Base-by-base conservation (phyloP, 2,113 vertebrate species). In the Opisthocomus hoazin region DNA sequence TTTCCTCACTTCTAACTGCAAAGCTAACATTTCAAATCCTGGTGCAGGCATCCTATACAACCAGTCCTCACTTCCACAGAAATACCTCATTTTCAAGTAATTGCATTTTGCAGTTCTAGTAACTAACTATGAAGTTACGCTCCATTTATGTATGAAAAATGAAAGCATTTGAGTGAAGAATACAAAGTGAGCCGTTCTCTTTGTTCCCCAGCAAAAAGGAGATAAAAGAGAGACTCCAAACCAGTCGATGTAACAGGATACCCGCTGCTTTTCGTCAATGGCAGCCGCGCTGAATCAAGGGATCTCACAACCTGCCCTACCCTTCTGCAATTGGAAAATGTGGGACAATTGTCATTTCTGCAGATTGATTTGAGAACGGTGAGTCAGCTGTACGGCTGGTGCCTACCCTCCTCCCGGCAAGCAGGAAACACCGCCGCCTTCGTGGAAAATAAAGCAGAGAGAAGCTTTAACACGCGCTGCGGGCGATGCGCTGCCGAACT, bases 191-290 rank as follows among this genome's bases (percentile, higher is more conserved):
- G 69, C 26, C 4, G 2, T 56, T 80, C 46, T 51, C 95, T 96
- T 95, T 97, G 91, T 88, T 88, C 91, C 66, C 58, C 39, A 48
- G 90, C 48, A 84, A 64, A 93, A 71, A 84, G 65, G 78, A 95
- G 86, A 95, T 94, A 80, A 84, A 90, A 83, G 61, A 34, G 48
- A 46, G 41, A 39, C 56, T 94, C 86, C 87, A 12, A 84, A 80
- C 9, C 69, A 24, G 10, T 48, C 3, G 30, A 66, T 20, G 48
- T 30, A 84, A 87, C 4, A 43, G 89, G 75, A 89, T 73, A 80
- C 80, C 90, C 14, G 64, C 91, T 90, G 84, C 77, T 93, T 76
- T 29, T 10, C 6, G 1, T 80, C 94, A 73, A 61, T 27, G 75
- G 91, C 65, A 48, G 51, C 20, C 5, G 50, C 23, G 54, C 81